Evolutionary conservation across 1,140 invertebrate genomes (phyloP).

Genomic region (Bombus superbus): DNA sequence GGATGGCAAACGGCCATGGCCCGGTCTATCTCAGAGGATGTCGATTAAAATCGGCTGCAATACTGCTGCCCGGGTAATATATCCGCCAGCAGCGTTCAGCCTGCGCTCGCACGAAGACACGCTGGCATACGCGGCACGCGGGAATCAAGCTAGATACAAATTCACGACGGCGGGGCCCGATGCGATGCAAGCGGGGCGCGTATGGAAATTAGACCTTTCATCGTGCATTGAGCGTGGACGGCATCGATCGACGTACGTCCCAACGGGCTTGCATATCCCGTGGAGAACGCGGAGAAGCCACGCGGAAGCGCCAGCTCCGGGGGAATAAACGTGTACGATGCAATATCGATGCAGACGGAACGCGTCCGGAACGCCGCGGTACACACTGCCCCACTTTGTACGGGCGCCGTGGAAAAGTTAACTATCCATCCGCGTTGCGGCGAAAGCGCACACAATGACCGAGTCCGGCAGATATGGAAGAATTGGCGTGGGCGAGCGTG

Average conservation of each 20-base stretch:
- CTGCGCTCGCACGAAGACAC: not conserved
- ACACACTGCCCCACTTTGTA: constrained; percentile 65
- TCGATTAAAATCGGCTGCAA: constrained; percentile 26
- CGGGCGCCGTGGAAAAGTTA: constrained; percentile 56
- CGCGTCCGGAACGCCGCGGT: not conserved
- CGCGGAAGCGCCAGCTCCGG: not conserved
- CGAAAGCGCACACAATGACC: constrained; percentile 29
- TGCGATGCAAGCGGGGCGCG: constrained; percentile 5
- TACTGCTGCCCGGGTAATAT: not conserved
- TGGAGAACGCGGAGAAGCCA: not conserved
- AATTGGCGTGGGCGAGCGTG: not conserved
- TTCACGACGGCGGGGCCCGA: constrained; percentile 23
- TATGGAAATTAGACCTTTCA: constrained; percentile 69
- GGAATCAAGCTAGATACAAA: constrained; percentile 32
- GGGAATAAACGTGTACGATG: constrained; percentile 44
- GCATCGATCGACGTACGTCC: constrained; percentile 53
- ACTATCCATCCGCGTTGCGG: constrained; percentile 52
- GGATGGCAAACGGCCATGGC: not conserved
- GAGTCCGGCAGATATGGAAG: constrained; percentile 44
- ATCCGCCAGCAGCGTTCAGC: not conserved
- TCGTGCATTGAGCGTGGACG: constrained; percentile 48
- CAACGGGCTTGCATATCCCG: not conserved
- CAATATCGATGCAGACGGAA: constrained; percentile 51
- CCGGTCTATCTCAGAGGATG: not conserved
- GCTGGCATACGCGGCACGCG: not conserved